Base-by-base conservation (phyloP, 2,113 vertebrate genomes). In the Sisor rabdophorus region DNA sequence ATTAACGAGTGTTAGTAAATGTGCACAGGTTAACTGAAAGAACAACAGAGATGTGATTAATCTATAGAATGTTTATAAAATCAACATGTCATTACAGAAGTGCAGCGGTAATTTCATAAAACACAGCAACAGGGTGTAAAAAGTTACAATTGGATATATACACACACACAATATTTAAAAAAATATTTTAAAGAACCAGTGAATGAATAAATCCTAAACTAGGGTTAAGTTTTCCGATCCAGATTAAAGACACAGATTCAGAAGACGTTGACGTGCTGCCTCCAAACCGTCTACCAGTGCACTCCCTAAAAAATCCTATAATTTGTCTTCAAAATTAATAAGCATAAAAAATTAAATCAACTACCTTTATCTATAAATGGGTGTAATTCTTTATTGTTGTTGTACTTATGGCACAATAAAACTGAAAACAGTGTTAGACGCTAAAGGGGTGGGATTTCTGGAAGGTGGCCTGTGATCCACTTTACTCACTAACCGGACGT, bases 1-100 rank as follows among this genome's bases (percentile, higher is more conserved):
- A 92, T 89, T 90, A 89, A 83, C 83, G 84, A 82, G 60, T 79
- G 78, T 85, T 83, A 64, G 84, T 85, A 87, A 87, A 87, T 79
- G 84, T 82, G 84, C 87, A 90, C 83, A 81, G 73, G 65, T 84
- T 80, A 86, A 83, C 79, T 60, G 53, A 85, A 85, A 82, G 79
- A 81, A 87, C 84, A 83, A 85, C 85, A 87, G 75, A 85, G 75
- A 85, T 82, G 73, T 86, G 82, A 84, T 84, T 84, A 72, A 83
- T 85, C 84, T 87, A 84, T 84, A 80, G 48, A 54, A n/a, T n/a
- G 80, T 84, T 83, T 85, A 86, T 85, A 79, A 86, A 75, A 73
- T 68, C 73, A 79, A 81, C 78, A 64, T 77, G 75, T 83, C 79
- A 76, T 74, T 68, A 71, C 63, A 81, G 60, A 79, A 84, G 78